These are phyloP conservation scores for Girardinichthys multiradiatus DNA, from an alignment of 2,113 vertebrate genomes.

Conservation along the genomic window DNA sequence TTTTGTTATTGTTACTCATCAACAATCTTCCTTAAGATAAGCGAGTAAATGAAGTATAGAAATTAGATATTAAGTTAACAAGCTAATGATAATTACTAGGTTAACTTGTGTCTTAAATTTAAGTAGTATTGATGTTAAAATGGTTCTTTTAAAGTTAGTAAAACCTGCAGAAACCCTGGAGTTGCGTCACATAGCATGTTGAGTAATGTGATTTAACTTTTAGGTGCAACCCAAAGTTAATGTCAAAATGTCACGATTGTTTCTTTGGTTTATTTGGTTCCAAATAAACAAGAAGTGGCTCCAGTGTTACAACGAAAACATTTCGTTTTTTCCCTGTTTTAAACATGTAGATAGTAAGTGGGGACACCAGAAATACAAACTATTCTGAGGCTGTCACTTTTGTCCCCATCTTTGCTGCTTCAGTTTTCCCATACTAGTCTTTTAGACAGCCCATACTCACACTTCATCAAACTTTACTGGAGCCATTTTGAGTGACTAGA, in stretches of 20 bases:
- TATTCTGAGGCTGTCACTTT: background rate
- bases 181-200: background rate
- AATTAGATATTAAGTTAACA: background rate
- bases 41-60: background rate
- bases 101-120: no score
- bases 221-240: background rate
- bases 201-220: background rate
- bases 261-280: background rate
- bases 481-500: conserved; percentile 74
- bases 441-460: conserved; percentile 51
- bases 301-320: background rate
- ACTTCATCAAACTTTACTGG: conserved; percentile 65
- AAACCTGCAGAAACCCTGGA: background rate
- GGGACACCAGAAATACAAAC: background rate
- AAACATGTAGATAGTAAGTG: background rate
- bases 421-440: conserved; percentile 24
- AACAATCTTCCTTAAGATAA: background rate
- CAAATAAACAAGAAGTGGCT: background rate
- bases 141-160: background rate
- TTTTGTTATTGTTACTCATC: background rate
- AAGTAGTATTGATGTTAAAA: background rate
- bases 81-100: no score
- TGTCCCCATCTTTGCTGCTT: conserved; percentile 24
- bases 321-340: background rate
- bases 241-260: background rate